phyloP scores from a whole-genome alignment of 2,797 vertebrate species.

The Novumbra hubbsi region DNA sequence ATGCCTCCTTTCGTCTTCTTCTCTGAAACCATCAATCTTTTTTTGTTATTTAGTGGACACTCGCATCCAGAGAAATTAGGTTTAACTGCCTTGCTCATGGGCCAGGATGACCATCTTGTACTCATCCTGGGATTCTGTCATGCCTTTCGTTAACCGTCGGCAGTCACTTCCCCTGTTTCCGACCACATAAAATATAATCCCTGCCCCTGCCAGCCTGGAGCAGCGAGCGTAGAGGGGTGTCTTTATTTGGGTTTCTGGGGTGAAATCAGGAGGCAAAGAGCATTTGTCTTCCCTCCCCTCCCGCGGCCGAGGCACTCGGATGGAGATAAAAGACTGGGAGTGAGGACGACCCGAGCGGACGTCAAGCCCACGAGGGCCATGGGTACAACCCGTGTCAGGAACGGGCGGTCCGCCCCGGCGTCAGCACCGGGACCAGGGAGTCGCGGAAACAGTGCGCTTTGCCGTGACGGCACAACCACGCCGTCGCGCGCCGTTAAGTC shows the following conservation, averaged over 20 bases:
- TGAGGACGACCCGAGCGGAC: background rate
- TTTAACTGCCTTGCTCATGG: no score
- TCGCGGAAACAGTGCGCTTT: background rate
- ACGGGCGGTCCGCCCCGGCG: background rate
- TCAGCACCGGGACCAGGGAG: background rate
- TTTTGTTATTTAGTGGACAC: no score
- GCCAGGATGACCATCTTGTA: no score
- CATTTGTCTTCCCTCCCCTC: slow-evolving; percentile 5
- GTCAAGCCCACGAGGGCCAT: background rate
- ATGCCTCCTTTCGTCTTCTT: background rate
- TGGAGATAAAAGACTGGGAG: background rate
- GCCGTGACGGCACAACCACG: background rate
- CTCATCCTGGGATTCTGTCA: no score
- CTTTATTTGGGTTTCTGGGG: slow-evolving; percentile 8
- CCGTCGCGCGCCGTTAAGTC: slow-evolving; percentile 9
- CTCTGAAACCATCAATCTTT: no score
- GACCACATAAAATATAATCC: background rate
- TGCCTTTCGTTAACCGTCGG: no score
- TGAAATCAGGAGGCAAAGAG: slow-evolving; percentile 12
- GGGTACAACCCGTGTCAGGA: background rate
- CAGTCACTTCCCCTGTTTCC: no score
- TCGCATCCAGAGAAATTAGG: no score
- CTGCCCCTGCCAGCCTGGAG: background rate
- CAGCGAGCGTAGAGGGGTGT: slow-evolving; percentile 3
- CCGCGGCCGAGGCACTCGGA: background rate